phyloP scores from a whole-genome alignment of 53 echinoderm and acorn worm species.

The Patiria pectinifera region DNA sequence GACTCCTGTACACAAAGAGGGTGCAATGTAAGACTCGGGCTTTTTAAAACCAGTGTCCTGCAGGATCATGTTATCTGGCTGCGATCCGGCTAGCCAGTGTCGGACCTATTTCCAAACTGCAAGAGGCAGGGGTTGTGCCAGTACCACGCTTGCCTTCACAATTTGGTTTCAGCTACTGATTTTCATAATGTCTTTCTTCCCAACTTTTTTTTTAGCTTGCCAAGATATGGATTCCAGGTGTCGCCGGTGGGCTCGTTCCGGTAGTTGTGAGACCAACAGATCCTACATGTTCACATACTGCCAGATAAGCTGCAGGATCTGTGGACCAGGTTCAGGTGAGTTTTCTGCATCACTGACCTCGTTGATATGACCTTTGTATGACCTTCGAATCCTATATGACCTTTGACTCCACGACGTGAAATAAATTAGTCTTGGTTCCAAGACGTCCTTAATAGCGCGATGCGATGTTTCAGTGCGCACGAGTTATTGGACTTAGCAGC shows the following conservation, averaged over 20 bases:
- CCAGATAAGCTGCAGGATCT: conserved; percentile 45
- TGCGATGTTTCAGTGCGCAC: too few species aligned
- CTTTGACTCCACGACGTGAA: neutral
- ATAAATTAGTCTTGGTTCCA: too few species aligned
- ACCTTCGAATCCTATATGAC: neutral
- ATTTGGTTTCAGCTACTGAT: neutral
- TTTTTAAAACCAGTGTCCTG: too few species aligned
- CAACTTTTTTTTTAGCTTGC: neutral
- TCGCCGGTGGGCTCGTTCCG: conserved; percentile 51
- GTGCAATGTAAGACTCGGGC: too few species aligned
- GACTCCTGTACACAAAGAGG: too few species aligned
- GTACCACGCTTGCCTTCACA: neutral
- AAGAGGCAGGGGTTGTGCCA: too few species aligned
- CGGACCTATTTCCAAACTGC: too few species aligned
- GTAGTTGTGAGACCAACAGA: conserved; percentile 48
- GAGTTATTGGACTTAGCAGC: too few species aligned
- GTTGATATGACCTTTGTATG: neutral
- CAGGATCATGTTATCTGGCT: too few species aligned
- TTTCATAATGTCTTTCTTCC: neutral
- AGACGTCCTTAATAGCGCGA: too few species aligned
- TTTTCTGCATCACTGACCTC: neutral
- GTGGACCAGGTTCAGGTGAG: neutral
- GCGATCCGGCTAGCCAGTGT: too few species aligned
- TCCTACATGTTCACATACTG: conserved; percentile 60
- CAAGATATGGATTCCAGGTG: conserved; percentile 33